These are phyloP conservation scores for Tetrapedia diversipes DNA, from an alignment of 2,888 invertebrate genomes.

Conservation along the genomic window DNA sequence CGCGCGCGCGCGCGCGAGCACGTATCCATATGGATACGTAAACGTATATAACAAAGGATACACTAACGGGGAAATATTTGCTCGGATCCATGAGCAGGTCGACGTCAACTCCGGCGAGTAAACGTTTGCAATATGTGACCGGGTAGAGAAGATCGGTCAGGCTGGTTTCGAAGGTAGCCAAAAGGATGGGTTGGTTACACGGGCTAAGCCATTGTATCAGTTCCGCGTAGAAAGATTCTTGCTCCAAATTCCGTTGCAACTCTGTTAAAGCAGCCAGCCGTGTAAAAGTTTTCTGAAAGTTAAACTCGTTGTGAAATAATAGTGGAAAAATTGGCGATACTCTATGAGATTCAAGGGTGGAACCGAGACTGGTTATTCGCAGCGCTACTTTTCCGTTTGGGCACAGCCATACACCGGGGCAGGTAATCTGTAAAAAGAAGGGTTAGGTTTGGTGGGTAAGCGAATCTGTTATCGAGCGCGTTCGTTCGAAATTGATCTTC, in stretches of 20 bases:
- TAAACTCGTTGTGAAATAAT: slow-evolving; percentile 88
- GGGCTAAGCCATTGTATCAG: slow-evolving; percentile 86
- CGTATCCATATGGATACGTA: too few relatives aligned
- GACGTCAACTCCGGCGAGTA: slow-evolving; percentile 85
- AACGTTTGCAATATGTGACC: slow-evolving; percentile 84
- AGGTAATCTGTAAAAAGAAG: slow-evolving; percentile 87
- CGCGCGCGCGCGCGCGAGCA: too few relatives aligned
- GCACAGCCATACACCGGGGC: slow-evolving; percentile 94
- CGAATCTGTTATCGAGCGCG: too few relatives aligned
- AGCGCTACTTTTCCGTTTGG: slow-evolving; percentile 90
- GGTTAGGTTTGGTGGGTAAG: too few relatives aligned
- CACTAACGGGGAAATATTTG: slow-evolving; percentile 87
- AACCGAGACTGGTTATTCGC: slow-evolving; percentile 88
- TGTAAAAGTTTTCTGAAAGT: slow-evolving; percentile 86
- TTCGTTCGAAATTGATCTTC: too few relatives aligned
- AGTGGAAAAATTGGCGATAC: slow-evolving; percentile 89
- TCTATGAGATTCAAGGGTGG: slow-evolving; percentile 87
- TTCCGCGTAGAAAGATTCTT: slow-evolving; percentile 86
- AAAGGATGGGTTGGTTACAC: slow-evolving; percentile 82
- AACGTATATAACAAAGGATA: background rate
- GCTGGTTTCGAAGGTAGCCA: slow-evolving; percentile 87
- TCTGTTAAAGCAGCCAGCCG: slow-evolving; percentile 82
- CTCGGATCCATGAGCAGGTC: slow-evolving; percentile 88
- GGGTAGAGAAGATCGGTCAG: slow-evolving; percentile 88
- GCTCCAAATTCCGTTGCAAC: slow-evolving; percentile 84